Percentiles rank a stretch among this genome's conserved stretches.
Conservation (phyloP, 2,113 vertebrate genomes). For the Thymallus thymallus region DNA sequence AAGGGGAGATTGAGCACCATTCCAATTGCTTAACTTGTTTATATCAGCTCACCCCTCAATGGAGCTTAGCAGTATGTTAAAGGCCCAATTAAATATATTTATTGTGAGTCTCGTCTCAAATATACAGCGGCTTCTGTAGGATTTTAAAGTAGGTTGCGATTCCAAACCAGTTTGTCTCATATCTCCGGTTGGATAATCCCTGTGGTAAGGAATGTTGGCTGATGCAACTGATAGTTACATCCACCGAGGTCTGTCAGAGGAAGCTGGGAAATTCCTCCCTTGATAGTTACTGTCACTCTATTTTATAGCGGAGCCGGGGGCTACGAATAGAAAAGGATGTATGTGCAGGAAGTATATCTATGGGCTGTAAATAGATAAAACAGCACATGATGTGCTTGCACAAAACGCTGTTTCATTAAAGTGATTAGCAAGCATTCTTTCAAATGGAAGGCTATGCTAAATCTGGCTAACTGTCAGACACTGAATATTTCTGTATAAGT, state of each 20-base stretch:
- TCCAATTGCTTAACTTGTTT: slow-evolving; percentile 56
- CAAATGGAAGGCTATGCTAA: slow-evolving; percentile 24
- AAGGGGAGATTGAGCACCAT: slow-evolving; percentile 54
- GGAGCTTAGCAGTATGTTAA: slow-evolving; percentile 45
- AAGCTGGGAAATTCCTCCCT: slow-evolving; percentile 21
- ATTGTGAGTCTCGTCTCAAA: too few relatives aligned
- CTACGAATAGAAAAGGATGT: not conserved
- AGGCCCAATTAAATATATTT: slow-evolving; percentile 62
- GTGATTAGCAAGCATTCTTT: slow-evolving; percentile 59
- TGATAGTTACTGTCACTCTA: slow-evolving; percentile 13
- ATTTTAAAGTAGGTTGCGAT: slow-evolving; percentile 44
- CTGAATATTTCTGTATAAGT: too few relatives aligned
- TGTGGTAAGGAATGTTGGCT: slow-evolving; percentile 7
- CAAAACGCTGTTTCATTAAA: slow-evolving; percentile 49
- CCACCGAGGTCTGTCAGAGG: slow-evolving; percentile 24
- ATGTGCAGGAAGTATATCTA: slow-evolving; percentile 17
- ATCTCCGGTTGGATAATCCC: slow-evolving; percentile 21
- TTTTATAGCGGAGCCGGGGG: slow-evolving; percentile 8
- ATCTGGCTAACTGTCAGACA: slow-evolving; percentile 50
- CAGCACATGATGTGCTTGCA: slow-evolving; percentile 53
- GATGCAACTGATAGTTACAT: slow-evolving; percentile 20
- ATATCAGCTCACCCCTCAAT: slow-evolving; percentile 37
- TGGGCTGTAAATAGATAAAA: slow-evolving; percentile 2
- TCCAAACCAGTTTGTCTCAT: slow-evolving; percentile 17
- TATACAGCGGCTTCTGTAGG: slow-evolving; percentile 30